Base-by-base conservation (phyloP, 35 echinoderm and acorn worm genomes). In the Acanthaster planci region DNA sequence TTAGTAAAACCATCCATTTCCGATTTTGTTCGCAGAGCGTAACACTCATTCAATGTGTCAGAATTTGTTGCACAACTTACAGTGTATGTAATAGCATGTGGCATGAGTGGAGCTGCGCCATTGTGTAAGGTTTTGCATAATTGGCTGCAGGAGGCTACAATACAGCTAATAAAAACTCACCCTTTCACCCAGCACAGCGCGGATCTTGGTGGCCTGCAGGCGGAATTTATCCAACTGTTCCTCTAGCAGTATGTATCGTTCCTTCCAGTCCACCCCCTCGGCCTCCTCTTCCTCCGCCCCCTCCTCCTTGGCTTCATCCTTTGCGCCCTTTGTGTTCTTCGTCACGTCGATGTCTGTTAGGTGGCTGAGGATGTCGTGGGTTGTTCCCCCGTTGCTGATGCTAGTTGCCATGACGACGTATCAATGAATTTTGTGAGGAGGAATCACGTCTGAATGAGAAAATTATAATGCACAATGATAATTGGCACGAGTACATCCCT, bases 171-270 rank as follows among this genome's bases (percentile, higher is more conserved):
- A 23, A 16, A 38, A 21, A 53, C 87, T 83, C 76, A 89, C 87
- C 87, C 60, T 39, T 53, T 89, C 87, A 68, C 87, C 80, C 12
- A 89, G 60, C 27, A 89, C 87, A 68, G 78, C 54, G 82, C 87
- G 87, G 37, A 89, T 89, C 47, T 89, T 89, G 7, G 87, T 82
- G 15, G 87, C 87, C 80, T 89, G 87, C 29, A 82, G 37, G 4
- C 80, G 78, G 40, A 89, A 89, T 37, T 89, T 89, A 39, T 89
- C 80, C 55, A 89, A 39, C 80, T 89, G 87, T 22, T 59, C 87
- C 67, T 89, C 87, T 1, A 89, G 60, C 23, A 80, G 51, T 21
- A 64, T 35, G 44, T 80, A 89, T 39, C 87, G 19, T 37, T 89
- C 87, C 38, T 89, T 89, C 87, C 87, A 89, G 31, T 89, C 80